Evolutionary conservation across 2,888 invertebrate genomes (phyloP).

Genomic region (Apamea crenata): DNA sequence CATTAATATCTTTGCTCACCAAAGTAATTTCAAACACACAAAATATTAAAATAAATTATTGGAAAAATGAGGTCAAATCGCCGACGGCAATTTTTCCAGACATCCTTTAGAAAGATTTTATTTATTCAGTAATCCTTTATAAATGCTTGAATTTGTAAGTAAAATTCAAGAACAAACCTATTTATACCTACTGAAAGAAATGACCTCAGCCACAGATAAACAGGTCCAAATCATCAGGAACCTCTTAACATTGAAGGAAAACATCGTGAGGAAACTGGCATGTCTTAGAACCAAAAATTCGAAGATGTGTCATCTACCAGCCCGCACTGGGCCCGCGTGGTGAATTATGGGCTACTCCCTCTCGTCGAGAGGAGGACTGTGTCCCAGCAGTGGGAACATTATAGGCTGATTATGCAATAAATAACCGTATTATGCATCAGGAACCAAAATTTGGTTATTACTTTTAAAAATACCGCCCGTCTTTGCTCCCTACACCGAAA

Average conservation of each 20-base stretch:
- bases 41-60: not conserved
- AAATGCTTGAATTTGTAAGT: conserved; percentile 4
- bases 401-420: too few species aligned
- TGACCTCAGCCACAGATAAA: not conserved
- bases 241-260: too few species aligned
- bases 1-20: not conserved
- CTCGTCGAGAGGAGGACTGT: too few species aligned
- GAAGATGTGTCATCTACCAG: too few species aligned
- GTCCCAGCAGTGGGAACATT: too few species aligned
- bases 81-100: not conserved
- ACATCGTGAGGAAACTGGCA: too few species aligned
- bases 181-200: not conserved
- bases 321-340: too few species aligned
- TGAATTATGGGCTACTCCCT: too few species aligned
- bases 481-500: conserved; percentile 11
- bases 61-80: not conserved
- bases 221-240: not conserved
- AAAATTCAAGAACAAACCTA: not conserved
- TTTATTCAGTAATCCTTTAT: not conserved
- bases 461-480: not conserved
- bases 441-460: not conserved
- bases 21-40: conserved; percentile 3
- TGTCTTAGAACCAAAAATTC: too few species aligned
- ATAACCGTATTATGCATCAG: too few species aligned
- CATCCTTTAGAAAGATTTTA: not conserved